Evolutionary conservation across 1,140 invertebrate species (phyloP), one percentile per base, ranked within the genome.

Genomic region (Orchesella cincta): DNA sequence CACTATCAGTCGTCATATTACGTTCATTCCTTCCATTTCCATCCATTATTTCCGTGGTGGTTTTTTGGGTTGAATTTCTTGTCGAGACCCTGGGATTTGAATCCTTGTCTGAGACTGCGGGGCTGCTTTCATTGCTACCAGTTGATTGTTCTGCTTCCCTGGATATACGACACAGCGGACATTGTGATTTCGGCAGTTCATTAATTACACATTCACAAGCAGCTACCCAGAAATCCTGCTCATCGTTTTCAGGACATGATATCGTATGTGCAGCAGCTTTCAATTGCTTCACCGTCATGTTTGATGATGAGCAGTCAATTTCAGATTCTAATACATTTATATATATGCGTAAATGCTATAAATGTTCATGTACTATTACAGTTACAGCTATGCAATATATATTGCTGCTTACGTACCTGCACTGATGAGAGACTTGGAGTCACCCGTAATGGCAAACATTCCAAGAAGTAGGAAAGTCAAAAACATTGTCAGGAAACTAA

Each of bases 181-280:
- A 67, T 31, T 31, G 62, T 31, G 62, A 29, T 3, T 67, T 29
- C 29, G 62, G 62, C 23, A 57, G 23, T 5, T 26, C 3, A 33
- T 67, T 29, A 3, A 67, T n/a, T 31, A n/a, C 62, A 33, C 62
- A 67, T 5, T 67, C 33, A 23, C 62, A 67, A 31, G 62, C 62
- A 5, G 62, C 8, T 33, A 8, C 62, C 62, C 62, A 67, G 33
- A 67, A 67, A 2, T 33, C 23, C 33, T n/a, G 8, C 8, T 57
- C 52, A 3, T 5, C 33, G 31, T 67, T 67, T 29, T 67, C 62
- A 29, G 3, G 14, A 33, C 62, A 67, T 14, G 62, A 29, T n/a
- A 31, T 5, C 8, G 8, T 31, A 18, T n/a, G 14, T 2, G 28
- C 62, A 67, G 33, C 31, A 8, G 62, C 62, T 67, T 67, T 67